Evolutionary conservation across 2,113 vertebrate species (phyloP).

Genomic region (Albula glossodonta): DNA sequence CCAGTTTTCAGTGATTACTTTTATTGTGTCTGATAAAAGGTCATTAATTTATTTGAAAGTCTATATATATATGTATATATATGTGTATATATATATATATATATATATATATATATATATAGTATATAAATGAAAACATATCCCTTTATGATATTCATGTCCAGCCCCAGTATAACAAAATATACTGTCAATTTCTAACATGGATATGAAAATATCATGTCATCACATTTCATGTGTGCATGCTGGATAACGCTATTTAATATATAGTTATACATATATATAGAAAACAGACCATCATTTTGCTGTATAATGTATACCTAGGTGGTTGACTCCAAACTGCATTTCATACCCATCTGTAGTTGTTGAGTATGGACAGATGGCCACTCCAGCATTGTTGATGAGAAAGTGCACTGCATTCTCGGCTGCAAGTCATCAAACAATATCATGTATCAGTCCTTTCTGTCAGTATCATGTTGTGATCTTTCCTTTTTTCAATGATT

Average conservation of each 20-base stretch:
- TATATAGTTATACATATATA: no score
- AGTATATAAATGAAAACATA: not conserved
- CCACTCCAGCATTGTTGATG: slow-evolving; percentile 71
- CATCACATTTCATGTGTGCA: no score
- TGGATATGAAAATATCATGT: no score
- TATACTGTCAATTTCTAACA: not conserved
- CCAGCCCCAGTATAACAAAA: not conserved
- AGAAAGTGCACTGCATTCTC: slow-evolving; percentile 66
- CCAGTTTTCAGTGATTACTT: not conserved
- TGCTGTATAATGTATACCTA: slow-evolving; percentile 54
- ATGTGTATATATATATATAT: not conserved
- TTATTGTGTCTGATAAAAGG: not conserved
- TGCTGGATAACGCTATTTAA: no score
- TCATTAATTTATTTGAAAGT: not conserved
- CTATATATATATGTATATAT: not conserved
- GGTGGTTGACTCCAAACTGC: slow-evolving; percentile 73
- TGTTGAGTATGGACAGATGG: slow-evolving; percentile 51
- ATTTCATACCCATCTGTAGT: slow-evolving; percentile 68
- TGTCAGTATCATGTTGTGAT: not conserved
- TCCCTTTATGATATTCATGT: not conserved
- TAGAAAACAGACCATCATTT: not conserved
- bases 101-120: not conserved
- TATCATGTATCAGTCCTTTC: not conserved
- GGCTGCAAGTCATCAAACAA: slow-evolving; percentile 51
- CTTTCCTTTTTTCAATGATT: not conserved